Conservation (phyloP, 2,888 invertebrate genomes). For the Lydus trimaculatus region DNA sequence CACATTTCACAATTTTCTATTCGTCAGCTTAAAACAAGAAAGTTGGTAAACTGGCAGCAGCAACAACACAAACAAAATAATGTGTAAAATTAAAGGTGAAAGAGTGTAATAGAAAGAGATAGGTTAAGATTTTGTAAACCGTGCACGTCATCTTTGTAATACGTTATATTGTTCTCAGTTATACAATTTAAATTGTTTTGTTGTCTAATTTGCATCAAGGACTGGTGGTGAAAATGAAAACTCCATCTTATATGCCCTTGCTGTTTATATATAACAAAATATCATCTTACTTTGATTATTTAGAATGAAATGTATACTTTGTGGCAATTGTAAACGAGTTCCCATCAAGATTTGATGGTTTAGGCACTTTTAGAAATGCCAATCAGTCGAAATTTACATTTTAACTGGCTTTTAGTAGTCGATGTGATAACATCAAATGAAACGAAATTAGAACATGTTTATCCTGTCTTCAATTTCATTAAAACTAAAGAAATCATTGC, state of each 20-base stretch:
- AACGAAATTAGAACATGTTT: too few species aligned
- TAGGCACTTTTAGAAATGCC: too few species aligned
- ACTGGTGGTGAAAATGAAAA: conserved; percentile 19
- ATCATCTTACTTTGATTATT: not conserved
- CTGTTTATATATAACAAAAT: too few species aligned
- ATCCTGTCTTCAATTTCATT: too few species aligned
- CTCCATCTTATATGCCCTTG: too few species aligned
- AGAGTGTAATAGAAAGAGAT: not conserved
- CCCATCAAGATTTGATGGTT: too few species aligned
- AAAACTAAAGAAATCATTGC: not conserved
- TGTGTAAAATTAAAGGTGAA: conserved; percentile 50
- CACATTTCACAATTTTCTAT: conserved; percentile 43
- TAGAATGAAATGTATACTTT: too few species aligned
- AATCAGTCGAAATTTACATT: too few species aligned
- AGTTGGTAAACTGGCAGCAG: conserved; percentile 34
- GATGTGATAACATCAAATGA: too few species aligned
- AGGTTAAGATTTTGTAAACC: conserved; percentile 37
- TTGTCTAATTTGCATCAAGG: conserved; percentile 46
- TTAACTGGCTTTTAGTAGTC: too few species aligned
- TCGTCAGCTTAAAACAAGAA: conserved; percentile 46
- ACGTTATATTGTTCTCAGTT: conserved; percentile 49
- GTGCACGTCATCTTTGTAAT: conserved; percentile 47
- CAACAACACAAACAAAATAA: conserved; percentile 30
- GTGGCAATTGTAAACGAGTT: too few species aligned
- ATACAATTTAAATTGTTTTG: conserved; percentile 49